Percentiles rank a stretch among this genome's conserved stretches.
These are phyloP conservation scores for Pontoporia blainvillei DNA, from an alignment of 2,113 vertebrate genomes.

Conservation along the genomic window DNA sequence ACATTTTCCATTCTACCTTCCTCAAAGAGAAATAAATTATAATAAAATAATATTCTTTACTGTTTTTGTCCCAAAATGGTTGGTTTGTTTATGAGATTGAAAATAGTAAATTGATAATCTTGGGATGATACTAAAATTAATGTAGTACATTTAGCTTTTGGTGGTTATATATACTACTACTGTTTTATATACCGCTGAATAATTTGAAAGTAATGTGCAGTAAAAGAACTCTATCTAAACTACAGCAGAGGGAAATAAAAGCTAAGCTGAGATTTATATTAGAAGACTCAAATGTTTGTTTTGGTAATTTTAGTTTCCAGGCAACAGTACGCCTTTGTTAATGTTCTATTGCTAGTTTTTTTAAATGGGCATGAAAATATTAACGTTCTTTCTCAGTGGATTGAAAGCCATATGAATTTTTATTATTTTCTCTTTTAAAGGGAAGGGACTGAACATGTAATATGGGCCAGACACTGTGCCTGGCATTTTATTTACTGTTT, in stretches of 20 bases:
- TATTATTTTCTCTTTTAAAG: conserved; percentile 6
- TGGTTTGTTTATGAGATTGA: conserved; percentile 14
- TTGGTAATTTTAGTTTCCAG: background rate
- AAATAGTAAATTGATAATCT: background rate
- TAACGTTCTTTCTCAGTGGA: background rate
- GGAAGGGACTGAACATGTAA: background rate
- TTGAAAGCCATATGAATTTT: background rate
- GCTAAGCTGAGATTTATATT: background rate
- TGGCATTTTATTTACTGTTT: conserved; percentile 23
- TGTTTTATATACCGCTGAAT: background rate
- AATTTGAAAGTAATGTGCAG: background rate
- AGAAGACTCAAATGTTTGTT: background rate
- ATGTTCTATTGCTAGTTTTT: background rate
- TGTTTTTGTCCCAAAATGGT: conserved; percentile 31
- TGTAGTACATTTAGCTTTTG: background rate
- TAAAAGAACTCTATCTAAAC: background rate
- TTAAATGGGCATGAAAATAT: background rate
- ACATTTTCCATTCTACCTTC: background rate
- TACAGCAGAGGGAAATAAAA: conserved; percentile 19
- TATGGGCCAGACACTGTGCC: background rate
- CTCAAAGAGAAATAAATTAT: conserved; percentile 12
- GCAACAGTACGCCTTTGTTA: background rate
- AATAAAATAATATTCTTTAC: background rate
- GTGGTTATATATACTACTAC: background rate
- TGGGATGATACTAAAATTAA: conserved; percentile 7